Evolutionary conservation across 2,888 invertebrate genomes (phyloP).

Genomic region (Dryocosmus kuriphilus): DNA sequence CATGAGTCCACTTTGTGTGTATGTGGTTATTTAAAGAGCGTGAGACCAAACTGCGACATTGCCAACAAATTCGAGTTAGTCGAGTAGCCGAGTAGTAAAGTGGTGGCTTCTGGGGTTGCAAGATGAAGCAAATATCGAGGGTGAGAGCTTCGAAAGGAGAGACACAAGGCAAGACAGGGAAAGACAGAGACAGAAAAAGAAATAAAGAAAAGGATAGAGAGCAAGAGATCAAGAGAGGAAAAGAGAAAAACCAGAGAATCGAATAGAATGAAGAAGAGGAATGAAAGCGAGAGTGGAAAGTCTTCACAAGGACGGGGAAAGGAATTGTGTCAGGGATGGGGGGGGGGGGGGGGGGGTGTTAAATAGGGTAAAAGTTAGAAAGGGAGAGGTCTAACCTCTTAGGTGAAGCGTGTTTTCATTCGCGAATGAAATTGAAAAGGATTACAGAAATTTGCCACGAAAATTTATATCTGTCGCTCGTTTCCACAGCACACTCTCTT

Average conservation of each 20-base stretch:
- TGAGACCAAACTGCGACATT: slow-evolving; percentile 72
- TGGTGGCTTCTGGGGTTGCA: slow-evolving; percentile 65
- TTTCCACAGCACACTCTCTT: slow-evolving; percentile 19
- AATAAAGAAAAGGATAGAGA: slow-evolving; percentile 32
- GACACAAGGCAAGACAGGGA: slow-evolving; percentile 12
- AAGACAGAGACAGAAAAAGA: slow-evolving; percentile 5
- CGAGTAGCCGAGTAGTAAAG: slow-evolving; percentile 69
- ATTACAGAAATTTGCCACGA: slow-evolving; percentile 46
- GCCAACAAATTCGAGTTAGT: slow-evolving; percentile 72
- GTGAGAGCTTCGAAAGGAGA: slow-evolving; percentile 43
- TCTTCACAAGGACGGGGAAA: slow-evolving; percentile 7
- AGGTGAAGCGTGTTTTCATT: slow-evolving; percentile 72
- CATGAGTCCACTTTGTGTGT: background rate
- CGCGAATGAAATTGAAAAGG: slow-evolving; percentile 71
- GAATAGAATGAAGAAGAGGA: slow-evolving; percentile 49
- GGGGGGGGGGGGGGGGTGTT: slow-evolving; percentile 37
- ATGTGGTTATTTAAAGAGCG: slow-evolving; percentile 64
- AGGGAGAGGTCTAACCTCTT: slow-evolving; percentile 62
- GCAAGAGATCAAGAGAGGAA: slow-evolving; percentile 35
- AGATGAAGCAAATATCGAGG: slow-evolving; percentile 65
- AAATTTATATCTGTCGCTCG: slow-evolving; percentile 36
- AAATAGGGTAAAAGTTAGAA: slow-evolving; percentile 43
- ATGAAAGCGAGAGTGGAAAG: slow-evolving; percentile 40
- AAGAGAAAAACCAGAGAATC: slow-evolving; percentile 50
- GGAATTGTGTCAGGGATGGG: slow-evolving; percentile 15